Evolutionary conservation across 2,888 invertebrate species (phyloP), one percentile per base, ranked within the genome.

Genomic region (Tridacna crocea): DNA sequence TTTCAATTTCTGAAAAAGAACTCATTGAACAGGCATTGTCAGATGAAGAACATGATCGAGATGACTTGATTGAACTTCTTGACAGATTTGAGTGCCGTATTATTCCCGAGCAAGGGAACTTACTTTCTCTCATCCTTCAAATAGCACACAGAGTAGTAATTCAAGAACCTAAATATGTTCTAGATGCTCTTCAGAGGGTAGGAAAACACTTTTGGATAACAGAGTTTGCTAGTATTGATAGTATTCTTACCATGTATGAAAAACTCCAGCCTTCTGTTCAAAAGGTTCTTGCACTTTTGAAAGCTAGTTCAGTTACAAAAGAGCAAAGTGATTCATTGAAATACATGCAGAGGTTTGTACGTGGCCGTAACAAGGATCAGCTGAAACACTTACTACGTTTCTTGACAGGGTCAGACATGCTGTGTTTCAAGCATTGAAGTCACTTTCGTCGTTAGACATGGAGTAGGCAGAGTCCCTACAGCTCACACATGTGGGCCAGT

Each of bases 401-500:
- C 17, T 24, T 79, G 13, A 73, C 73, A 22, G 79, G 79, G 17
- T 79, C 79, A n/a, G 79, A 74, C 46, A 61, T 79, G 55, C 19
- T 79, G 22, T 79, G 79, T 79, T 8, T 13, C 46, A 13, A 51
- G 65, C 46, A 79, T 73, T 58, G 73, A 79, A 19, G 58, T 79
- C 27, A 73, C 51, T 0, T 79, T 79, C 66, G 68, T 65, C 4
- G 65, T 74, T 19, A 61, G 66, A 6, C 36, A 73, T 74, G 74
- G 79, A 24, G 27, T 47, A 47, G 74, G 73, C 36, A 79, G 79
- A 55, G 47, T 46, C 13, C 73, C 74, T 3, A 79, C 66, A 19
- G 66, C 72, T n/a, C 79, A 74, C 66, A 79, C 79, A 74, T 79
- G 79, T 65, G 79, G 79, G 58, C 74, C 79, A n/a, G 22, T 60